Percentiles rank a stretch among this genome's conserved stretches.
These are phyloP conservation scores for Antheraea assamensis DNA, from an alignment of 2,888 invertebrate species.

Conservation along the genomic window DNA sequence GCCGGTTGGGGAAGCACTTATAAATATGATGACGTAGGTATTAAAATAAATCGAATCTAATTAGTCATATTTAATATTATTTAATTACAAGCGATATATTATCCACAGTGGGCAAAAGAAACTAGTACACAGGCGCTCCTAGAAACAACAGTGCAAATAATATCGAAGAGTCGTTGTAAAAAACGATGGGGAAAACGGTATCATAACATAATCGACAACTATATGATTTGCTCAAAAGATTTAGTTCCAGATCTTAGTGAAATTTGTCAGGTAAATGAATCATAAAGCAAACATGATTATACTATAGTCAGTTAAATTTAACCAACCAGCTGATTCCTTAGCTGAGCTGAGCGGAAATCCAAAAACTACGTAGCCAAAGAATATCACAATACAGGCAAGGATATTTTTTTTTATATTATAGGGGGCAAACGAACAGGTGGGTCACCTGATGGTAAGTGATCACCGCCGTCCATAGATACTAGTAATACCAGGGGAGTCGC, in stretches of 20 bases:
- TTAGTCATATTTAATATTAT: background rate
- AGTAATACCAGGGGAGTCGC: no score
- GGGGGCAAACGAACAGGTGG: no score
- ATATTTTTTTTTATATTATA: no score
- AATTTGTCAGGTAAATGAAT: constrained; percentile 46
- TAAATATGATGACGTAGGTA: constrained; percentile 51
- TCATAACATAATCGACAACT: constrained; percentile 61
- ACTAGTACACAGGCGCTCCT: constrained; percentile 38
- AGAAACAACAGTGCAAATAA: constrained; percentile 43
- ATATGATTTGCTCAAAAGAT: constrained; percentile 62
- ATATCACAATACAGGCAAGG: no score
- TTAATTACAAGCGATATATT: background rate
- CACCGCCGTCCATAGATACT: no score
- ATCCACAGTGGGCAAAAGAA: constrained; percentile 9
- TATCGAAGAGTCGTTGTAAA: constrained; percentile 49
- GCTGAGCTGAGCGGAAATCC: no score
- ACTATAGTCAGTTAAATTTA: background rate
- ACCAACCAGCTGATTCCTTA: no score
- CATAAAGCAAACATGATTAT: background rate
- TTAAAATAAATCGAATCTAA: background rate
- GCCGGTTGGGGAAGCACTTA: constrained; percentile 59
- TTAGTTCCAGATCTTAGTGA: constrained; percentile 47
- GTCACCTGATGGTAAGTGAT: no score
- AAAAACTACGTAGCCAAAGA: no score
- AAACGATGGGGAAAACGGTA: constrained; percentile 56